Base-by-base conservation (phyloP, 1,140 invertebrate genomes). In the Papilio machaon region DNA sequence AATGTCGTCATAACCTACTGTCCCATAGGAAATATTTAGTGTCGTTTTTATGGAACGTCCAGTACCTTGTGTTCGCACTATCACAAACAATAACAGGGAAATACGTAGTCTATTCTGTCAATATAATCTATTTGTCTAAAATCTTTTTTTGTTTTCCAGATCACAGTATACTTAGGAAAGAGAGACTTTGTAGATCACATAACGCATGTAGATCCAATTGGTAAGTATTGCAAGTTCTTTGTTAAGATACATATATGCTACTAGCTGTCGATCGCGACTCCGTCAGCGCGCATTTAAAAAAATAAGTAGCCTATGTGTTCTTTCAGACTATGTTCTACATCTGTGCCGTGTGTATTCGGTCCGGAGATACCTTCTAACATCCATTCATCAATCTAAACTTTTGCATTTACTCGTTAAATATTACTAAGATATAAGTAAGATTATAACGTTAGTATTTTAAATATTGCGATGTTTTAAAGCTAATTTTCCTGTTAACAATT, bases 151-250 rank as follows among this genome's bases (percentile, higher is more conserved):
- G 80, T 82, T 87, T 96, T 95, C 81, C 94, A 97, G 96, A 99
- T 99, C 84, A 99, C 99, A 79, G 98, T 99, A 54, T 99, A 99
- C 94, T 96, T 99, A 86, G 99, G 99, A 43, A 99, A 99, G 94
- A 96, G 99, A 88, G 99, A 99, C 94, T 99, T 99, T 95, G 98
- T 99, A 81, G 99, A 99, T 95, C 98, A 99, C 94, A 97, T 99
- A 83, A 97, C 98, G 82, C 97, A 99, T 93, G 98, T 99, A 80
- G 99, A 99, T 95, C 98, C 99, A 73, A 99, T 99, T 88, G 98
- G 98, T 98, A 95, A 96, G 96, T 95, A 81, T 67, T 15, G 38
- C 35, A 19, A 82, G n/a, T 79, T 74, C 79, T 19, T 79, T 76
- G 0, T 60, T 30, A 6, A n/a, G 43, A 60, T 8, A 74, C 2